phyloP scores from a whole-genome alignment of 1,140 invertebrate species.

The Pseudomyrmex concolor region DNA sequence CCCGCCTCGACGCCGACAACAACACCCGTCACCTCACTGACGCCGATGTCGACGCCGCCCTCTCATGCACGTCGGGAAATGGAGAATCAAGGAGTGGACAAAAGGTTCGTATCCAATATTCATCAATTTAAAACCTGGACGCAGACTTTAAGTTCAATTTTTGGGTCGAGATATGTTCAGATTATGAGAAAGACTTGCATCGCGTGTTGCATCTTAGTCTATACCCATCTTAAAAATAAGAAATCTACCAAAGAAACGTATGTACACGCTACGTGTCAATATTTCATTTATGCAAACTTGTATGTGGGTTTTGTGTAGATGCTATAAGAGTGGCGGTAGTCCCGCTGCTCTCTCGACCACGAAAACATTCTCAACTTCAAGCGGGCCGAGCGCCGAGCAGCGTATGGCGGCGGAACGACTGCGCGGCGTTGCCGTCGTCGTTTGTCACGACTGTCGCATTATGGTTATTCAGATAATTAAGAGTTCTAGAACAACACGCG shows the following conservation, averaged over 20 bases:
- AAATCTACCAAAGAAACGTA: too few species aligned
- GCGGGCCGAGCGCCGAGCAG: conserved; percentile 74
- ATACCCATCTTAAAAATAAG: too few species aligned
- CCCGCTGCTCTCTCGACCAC: conserved; percentile 78
- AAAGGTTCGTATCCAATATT: conserved; percentile 66
- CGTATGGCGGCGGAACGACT: conserved; percentile 86
- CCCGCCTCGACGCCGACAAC: conserved; percentile 76
- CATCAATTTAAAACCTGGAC: too few species aligned
- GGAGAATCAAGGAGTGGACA: conserved; percentile 85
- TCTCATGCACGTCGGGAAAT: conserved; percentile 85
- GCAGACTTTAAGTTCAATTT: too few species aligned
- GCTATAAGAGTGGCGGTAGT: conserved; percentile 75
- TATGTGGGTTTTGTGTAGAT: conserved; percentile 42
- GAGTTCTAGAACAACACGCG: conserved; percentile 91
- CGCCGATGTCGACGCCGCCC: conserved; percentile 71
- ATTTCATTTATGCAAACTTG: too few species aligned
- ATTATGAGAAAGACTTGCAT: too few species aligned
- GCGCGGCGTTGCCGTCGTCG: conserved; percentile 93
- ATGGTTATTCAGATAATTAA: conserved; percentile 97
- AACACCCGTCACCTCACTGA: conserved; percentile 81
- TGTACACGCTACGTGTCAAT: too few species aligned
- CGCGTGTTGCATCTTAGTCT: too few species aligned
- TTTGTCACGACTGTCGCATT: conserved; percentile 97
- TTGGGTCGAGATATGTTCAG: too few species aligned
- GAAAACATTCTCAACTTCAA: conserved; percentile 75